A percentile compares a stretch with the other conserved stretches of the same genome.
Evolutionary conservation across 1,140 invertebrate genomes (phyloP).

Genomic region (Sinonovacula constricta): DNA sequence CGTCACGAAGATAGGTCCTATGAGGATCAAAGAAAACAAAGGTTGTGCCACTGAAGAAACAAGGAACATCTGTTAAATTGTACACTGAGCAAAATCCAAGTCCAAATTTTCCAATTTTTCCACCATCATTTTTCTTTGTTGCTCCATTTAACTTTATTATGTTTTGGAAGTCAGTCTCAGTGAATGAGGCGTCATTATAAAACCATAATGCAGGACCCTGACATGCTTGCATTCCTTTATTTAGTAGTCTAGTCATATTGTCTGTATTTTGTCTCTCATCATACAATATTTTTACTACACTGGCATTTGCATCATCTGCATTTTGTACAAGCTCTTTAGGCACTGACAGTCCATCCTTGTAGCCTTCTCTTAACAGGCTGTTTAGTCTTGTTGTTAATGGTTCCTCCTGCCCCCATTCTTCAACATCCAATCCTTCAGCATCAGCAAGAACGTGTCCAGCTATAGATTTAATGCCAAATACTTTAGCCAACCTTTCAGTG

Average conservation of each 20-base stretch:
- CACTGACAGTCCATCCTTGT: constrained; percentile 69
- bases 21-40: constrained; percentile 71
- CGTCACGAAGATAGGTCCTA: constrained; percentile 58
- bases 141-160: constrained; percentile 56
- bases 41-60: constrained; percentile 61
- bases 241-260: constrained; percentile 56
- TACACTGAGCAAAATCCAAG: constrained; percentile 74
- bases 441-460: constrained; percentile 51
- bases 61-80: constrained; percentile 71
- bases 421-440: constrained; percentile 45
- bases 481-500: constrained; percentile 49
- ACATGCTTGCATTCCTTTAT: constrained; percentile 61
- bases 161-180: constrained; percentile 49
- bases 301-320: constrained; percentile 76
- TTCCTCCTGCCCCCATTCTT: constrained; percentile 68
- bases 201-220: constrained; percentile 66
- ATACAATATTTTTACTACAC: constrained; percentile 68
- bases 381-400: constrained; percentile 64
- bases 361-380: constrained; percentile 58
- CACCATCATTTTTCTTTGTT: constrained; percentile 54
- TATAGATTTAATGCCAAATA: constrained; percentile 60
- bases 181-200: constrained; percentile 66
- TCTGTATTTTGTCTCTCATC: constrained; percentile 69
- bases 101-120: constrained; percentile 70
- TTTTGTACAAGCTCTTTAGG: constrained; percentile 78